Percentiles rank a stretch among this genome's conserved stretches.
Conservation (phyloP, 2,113 vertebrate species). For the Corythornis cristatus region DNA sequence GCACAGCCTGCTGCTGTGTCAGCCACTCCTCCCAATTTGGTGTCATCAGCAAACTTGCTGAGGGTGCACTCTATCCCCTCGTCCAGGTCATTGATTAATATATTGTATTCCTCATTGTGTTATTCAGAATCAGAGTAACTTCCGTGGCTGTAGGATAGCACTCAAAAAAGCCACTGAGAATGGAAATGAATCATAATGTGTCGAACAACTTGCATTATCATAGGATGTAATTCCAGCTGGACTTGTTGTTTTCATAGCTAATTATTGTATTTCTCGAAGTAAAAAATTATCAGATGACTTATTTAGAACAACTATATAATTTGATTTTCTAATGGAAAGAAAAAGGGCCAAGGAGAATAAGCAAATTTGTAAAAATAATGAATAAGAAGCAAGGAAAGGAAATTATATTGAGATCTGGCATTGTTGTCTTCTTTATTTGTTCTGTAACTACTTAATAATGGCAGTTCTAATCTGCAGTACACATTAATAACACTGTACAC, state of each 20-base stretch:
- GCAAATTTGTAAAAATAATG: not conserved
- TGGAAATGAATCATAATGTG: not conserved
- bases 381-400: not conserved
- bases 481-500: not conserved
- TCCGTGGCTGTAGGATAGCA: not conserved
- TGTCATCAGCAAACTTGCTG: no score
- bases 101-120: not conserved
- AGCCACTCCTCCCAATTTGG: no score
- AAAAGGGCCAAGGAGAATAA: not conserved
- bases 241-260: constrained; percentile 17
- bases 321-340: not conserved
- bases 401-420: not conserved
- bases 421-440: not conserved
- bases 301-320: not conserved
- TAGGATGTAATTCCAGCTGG: not conserved
- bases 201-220: not conserved
- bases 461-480: not conserved
- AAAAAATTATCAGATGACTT: not conserved
- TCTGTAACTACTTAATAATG: not conserved
- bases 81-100: no score
- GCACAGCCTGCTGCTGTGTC: no score
- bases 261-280: not conserved
- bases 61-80: no score
- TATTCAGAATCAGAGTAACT: not conserved
- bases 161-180: not conserved